phyloP scores from a whole-genome alignment of 2,113 vertebrate genomes.

The Chinchilla lanigera region DNA sequence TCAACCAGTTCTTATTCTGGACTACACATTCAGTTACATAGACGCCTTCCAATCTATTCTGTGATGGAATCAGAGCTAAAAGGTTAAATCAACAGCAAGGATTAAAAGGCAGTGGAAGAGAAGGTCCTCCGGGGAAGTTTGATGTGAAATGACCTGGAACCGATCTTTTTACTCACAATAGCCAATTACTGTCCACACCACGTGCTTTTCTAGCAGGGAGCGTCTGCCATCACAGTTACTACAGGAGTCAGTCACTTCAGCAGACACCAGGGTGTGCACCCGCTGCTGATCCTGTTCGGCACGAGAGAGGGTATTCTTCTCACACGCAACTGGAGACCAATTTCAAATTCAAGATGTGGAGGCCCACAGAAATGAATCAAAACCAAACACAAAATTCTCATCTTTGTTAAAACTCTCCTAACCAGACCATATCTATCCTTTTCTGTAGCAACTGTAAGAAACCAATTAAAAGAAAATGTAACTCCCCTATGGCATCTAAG shows the following conservation, averaged over 20 bases:
- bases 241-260: conserved; percentile 58
- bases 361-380: background rate
- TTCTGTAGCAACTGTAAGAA: background rate
- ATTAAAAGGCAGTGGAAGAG: background rate
- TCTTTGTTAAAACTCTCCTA: conserved; percentile 63
- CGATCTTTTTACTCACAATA: conserved; percentile 53
- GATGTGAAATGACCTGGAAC: conserved; percentile 60
- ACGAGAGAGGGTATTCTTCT: background rate
- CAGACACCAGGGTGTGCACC: conserved; percentile 20
- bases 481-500: background rate
- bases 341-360: background rate
- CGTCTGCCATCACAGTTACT: conserved; percentile 13
- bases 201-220: conserved; percentile 40
- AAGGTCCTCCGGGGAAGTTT: conserved; percentile 33
- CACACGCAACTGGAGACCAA: background rate
- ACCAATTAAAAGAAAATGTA: conserved; percentile 53
- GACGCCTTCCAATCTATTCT: background rate
- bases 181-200: conserved; percentile 39
- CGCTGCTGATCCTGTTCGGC: conserved; percentile 45
- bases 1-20: background rate
- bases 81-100: background rate
- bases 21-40: background rate
- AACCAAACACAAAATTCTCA: background rate
- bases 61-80: conserved; percentile 6
- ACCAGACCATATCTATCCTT: conserved; percentile 19